Evolutionary conservation across 2,888 invertebrate species (phyloP), one percentile per base, ranked within the genome.

Genomic region (Lymantria dispar): DNA sequence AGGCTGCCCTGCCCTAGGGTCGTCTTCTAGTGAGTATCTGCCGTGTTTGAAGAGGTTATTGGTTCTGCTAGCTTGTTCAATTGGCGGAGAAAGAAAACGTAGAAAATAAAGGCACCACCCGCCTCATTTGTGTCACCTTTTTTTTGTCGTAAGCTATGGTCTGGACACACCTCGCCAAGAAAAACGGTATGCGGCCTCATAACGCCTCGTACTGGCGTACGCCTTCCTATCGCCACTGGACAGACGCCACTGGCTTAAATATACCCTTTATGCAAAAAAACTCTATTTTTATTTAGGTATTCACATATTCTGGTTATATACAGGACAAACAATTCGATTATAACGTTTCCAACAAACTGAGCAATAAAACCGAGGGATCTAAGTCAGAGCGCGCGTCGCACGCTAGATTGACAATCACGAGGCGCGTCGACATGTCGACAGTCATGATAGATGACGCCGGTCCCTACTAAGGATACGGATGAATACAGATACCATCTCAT

Each of bases 381-480:
- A 67, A 71, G 74, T 68, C 73, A 68, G 64, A 69, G 68, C 64
- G 68, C 50, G 61, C 64, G 62, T 65, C 69, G 62, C 69, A 67
- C 65, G 69, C 66, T 69, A 77, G 80, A 77, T 78, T 78, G 78
- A 77, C 76, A 78, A 78, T 80, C 82, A 76, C 65, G 65, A 67
- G 71, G 70, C 76, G 70, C 71, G 74, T 74, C 74, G 70, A 68
- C 71, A 64, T 73, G 63, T 59, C 62, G 56, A 51, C 60, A 49
- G 65, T 60, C 71, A 69, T 80, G 81, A 79, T 78, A 72, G 74
- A 79, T 75, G 73, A 64, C 64, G 64, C 56, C 60, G 54, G 63
- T 59, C 64, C 56, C 51, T 54, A 52, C 58, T 52, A 43, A 52
- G 52, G 58, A 54, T 58, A 67, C 58, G 70, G 64, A 48, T 52